phyloP scores from a whole-genome alignment of 2,113 vertebrate genomes.

The Hemiprocne comata region DNA sequence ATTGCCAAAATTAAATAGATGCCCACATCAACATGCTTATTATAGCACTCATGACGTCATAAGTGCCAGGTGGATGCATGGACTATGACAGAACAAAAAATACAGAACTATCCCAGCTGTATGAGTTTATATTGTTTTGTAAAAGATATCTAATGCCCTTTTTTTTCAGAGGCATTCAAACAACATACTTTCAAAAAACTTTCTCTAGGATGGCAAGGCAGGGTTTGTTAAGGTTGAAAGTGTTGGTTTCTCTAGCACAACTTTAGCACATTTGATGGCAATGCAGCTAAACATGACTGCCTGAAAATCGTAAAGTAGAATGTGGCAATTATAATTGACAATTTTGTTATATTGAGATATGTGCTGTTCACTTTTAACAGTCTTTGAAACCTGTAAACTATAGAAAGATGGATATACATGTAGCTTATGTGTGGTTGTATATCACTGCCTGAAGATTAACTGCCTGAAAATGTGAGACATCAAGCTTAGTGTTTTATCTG shows the following conservation, averaged over 20 bases:
- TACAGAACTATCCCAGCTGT: slow-evolving; percentile 31
- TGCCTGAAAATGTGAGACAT: neutral
- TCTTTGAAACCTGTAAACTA: neutral
- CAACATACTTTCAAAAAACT: slow-evolving; percentile 14
- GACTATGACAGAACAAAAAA: slow-evolving; percentile 52
- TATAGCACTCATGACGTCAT: slow-evolving; percentile 46
- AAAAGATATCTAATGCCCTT: neutral
- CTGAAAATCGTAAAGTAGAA: neutral
- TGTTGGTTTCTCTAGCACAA: neutral
- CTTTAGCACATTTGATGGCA: neutral
- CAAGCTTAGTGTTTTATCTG: neutral
- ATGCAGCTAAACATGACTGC: neutral
- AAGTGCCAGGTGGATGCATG: slow-evolving; percentile 45
- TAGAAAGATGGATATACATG: neutral
- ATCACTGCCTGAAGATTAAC: neutral
- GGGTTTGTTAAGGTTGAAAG: neutral
- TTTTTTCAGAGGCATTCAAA: slow-evolving; percentile 11
- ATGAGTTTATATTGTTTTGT: slow-evolving; percentile 31
- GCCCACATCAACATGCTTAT: slow-evolving; percentile 14
- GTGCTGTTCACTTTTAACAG: neutral
- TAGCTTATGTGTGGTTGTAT: neutral
- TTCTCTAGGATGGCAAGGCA: neutral
- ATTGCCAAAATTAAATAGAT: slow-evolving; percentile 59
- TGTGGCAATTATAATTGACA: neutral
- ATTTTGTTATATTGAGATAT: neutral